phyloP scores from a whole-genome alignment of 2,888 invertebrate genomes.

The Priocnemis perturbator region DNA sequence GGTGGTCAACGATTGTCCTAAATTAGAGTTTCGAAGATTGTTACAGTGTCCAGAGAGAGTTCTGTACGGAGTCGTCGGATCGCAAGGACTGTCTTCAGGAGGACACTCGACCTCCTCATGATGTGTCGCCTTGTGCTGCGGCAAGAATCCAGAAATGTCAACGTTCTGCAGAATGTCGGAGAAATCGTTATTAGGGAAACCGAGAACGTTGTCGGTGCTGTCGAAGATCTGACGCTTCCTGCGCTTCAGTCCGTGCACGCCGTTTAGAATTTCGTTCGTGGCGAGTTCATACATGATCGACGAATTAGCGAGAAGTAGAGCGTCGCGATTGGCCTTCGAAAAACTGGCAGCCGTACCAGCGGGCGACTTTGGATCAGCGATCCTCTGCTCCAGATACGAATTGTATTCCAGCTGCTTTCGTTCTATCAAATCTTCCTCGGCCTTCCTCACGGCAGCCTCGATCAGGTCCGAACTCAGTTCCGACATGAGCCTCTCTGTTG shows the following conservation, averaged over 20 bases:
- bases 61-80: conserved; percentile 83
- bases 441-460: conserved; percentile 85
- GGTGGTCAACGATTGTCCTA: conserved; percentile 90
- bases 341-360: conserved; percentile 93
- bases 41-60: conserved; percentile 91
- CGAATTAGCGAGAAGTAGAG: conserved; percentile 88
- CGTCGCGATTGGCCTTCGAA: conserved; percentile 91
- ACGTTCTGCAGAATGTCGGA: conserved; percentile 87
- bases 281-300: conserved; percentile 91
- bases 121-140: conserved; percentile 79
- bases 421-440: conserved; percentile 85
- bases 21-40: conserved; percentile 87
- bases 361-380: conserved; percentile 89
- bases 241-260: conserved; percentile 75
- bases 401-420: conserved; percentile 88
- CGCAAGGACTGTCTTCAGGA: conserved; percentile 83
- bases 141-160: conserved; percentile 84
- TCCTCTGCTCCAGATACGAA: conserved; percentile 80
- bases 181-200: conserved; percentile 80
- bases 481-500: conserved; percentile 73
- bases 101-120: conserved; percentile 84
- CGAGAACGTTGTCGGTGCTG: conserved; percentile 76
- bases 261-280: conserved; percentile 89
- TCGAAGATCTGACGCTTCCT: conserved; percentile 86
- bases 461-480: conserved; percentile 84